Evolutionary conservation across 2,113 vertebrate genomes (phyloP).

Genomic region (Aphelocoma coerulescens): DNA sequence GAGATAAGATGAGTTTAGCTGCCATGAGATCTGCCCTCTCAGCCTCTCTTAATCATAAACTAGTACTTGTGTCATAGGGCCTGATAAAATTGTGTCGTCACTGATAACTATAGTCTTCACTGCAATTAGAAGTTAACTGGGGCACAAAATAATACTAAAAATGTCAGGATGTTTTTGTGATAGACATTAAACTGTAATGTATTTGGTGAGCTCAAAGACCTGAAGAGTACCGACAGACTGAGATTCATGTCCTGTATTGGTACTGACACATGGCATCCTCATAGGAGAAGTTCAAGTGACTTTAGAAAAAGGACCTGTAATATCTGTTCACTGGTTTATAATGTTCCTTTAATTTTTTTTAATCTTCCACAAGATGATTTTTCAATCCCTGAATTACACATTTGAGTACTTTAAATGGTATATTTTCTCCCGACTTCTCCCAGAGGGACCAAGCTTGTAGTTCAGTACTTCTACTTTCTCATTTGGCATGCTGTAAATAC

Average conservation of each 20-base stretch:
- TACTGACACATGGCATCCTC: not conserved
- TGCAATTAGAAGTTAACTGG: not conserved
- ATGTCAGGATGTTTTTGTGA: not conserved
- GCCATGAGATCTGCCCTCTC: not conserved
- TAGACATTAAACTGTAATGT: not conserved
- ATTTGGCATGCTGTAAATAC: slow-evolving; percentile 26
- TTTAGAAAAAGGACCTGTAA: not conserved
- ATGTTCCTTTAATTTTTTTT: not conserved
- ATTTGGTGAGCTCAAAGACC: not conserved
- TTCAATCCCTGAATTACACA: not conserved
- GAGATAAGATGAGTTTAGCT: not conserved
- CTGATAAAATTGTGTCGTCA: not conserved
- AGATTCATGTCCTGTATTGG: not conserved
- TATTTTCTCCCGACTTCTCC: not conserved
- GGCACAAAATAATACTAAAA: not conserved
- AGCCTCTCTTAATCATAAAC: not conserved
- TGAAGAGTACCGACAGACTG: not conserved
- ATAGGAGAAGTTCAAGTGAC: not conserved
- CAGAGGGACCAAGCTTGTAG: not conserved
- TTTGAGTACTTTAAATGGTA: not conserved
- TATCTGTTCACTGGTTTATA: not conserved
- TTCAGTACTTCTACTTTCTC: not conserved
- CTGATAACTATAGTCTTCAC: not conserved
- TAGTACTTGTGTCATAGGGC: not conserved
- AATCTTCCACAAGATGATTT: not conserved